Base-by-base conservation (phyloP, 2,113 vertebrate genomes). In the Epinephelus lanceolatus region DNA sequence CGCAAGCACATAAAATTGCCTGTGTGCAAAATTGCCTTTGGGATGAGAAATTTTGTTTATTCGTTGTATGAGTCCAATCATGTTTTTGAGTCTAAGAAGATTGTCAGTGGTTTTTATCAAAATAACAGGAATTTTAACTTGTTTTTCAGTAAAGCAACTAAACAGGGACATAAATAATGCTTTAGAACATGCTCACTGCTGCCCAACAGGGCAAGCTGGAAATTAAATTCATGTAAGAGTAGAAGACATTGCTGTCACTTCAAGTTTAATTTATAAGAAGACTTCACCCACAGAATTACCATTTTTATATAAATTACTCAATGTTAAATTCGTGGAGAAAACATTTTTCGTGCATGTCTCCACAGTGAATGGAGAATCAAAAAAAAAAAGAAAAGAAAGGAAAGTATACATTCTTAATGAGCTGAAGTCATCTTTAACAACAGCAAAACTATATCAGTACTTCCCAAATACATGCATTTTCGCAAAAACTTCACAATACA, bases 1-100 rank as follows among this genome's bases (percentile, higher is more conserved):
- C 5, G 51, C 73, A 23, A 88, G 73, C 83, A 80, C 76, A 85
- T 83, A 78, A 93, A 94, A 94, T 93, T 93, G 89, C 72, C 61
- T 81, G 74, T 86, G 85, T 84, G 75, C 89, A 91, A 92, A 94
- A 94, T 93, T 94, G 86, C 90, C 70, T 90, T 70, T 21, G 76
- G 86, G 76, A 92, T 90, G 85, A 89, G 65, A 88, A 81, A 83
- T 91, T 85, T 80, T 83, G 84, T 87, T 93, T 90, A 85, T 89
- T 89, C 1, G 72, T 80, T 89, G 83, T 82, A 84, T 53, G 30
- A 80, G 69, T 88, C 83, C 89, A 90, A 89, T 90, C 83, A 84
- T 90, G 86, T 82, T 81, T 87, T 87, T 73, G 45, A 78, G 75
- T 83, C 67, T 45, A 72, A 86, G 80, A 82, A 78, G 62, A 86